These are phyloP conservation scores for Sminthurinus aureus DNA, from an alignment of 2,888 invertebrate genomes.

Conservation along the genomic window DNA sequence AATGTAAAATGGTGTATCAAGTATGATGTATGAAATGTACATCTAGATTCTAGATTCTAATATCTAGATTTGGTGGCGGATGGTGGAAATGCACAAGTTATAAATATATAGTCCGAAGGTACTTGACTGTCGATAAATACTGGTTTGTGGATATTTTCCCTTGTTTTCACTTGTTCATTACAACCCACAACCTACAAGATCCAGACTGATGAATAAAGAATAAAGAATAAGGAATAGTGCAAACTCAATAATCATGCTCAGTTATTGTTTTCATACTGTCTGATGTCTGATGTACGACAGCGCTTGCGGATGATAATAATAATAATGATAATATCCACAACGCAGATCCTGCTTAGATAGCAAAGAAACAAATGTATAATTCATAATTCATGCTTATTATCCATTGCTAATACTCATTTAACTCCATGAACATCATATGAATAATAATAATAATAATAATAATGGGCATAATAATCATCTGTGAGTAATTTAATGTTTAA, in stretches of 20 bases:
- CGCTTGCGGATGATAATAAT: not conserved
- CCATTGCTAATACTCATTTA: no score
- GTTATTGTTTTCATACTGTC: not conserved
- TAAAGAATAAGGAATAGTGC: not conserved
- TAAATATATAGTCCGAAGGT: not conserved
- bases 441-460: no score
- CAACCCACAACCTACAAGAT: not conserved
- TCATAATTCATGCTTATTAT: no score
- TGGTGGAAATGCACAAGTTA: not conserved
- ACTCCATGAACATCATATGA: no score
- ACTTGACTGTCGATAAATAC: not conserved
- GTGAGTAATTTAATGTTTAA: no score
- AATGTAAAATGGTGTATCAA: no score
- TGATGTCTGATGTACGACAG: not conserved
- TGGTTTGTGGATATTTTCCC: not conserved
- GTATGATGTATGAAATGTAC: no score
- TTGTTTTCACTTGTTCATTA: not conserved
- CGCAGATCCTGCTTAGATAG: no score
- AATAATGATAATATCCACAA: not conserved
- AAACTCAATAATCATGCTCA: not conserved
- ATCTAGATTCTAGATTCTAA: no score
- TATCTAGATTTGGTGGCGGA: not conserved
- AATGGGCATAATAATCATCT: no score
- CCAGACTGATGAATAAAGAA: not conserved
- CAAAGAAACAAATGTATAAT: no score